A percentile compares a stretch with the other conserved stretches of the same genome.
Conservation (phyloP, 2,888 invertebrate genomes). For the Drosophila testacea region DNA sequence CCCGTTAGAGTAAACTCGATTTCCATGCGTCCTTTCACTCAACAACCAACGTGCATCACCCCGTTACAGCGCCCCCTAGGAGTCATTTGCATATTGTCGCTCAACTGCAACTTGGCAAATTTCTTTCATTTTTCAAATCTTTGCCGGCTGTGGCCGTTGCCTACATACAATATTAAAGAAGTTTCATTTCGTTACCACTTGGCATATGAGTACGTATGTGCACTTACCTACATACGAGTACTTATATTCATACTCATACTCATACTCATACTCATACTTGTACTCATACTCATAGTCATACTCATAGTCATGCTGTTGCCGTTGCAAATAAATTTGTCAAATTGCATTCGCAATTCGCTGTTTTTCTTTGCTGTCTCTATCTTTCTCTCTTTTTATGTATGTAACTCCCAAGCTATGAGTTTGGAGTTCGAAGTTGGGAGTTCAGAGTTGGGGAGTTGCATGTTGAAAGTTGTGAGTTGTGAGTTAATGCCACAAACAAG, state of each 20-base stretch:
- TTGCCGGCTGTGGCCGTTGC: slow-evolving; percentile 36
- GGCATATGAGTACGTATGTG: slow-evolving; percentile 2
- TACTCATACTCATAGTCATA: background rate
- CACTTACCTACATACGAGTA: slow-evolving; percentile 5
- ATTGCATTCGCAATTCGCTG: slow-evolving; percentile 66
- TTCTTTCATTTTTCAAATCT: slow-evolving; percentile 69
- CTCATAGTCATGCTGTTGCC: slow-evolving; percentile 37
- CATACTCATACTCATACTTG: background rate
- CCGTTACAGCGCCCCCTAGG: slow-evolving; percentile 8
- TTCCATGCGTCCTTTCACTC: slow-evolving; percentile 13
- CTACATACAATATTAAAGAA: slow-evolving; percentile 62
- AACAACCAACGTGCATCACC: background rate
- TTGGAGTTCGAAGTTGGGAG: slow-evolving; percentile 11
- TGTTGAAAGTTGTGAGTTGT: background rate
- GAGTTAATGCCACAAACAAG: slow-evolving; percentile 47
- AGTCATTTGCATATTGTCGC: slow-evolving; percentile 49
- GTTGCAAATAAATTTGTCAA: slow-evolving; percentile 81
- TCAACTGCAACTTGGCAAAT: slow-evolving; percentile 52
- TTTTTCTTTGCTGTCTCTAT: slow-evolving; percentile 28
- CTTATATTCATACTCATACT: background rate
- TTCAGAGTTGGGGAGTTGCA: background rate
- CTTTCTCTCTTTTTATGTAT: slow-evolving; percentile 1
- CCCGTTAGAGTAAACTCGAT: slow-evolving; percentile 58
- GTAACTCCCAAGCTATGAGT: slow-evolving; percentile 6
- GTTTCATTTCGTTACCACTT: slow-evolving; percentile 40